phyloP scores from a whole-genome alignment of 2,797 vertebrate genomes.

The Coccyzus lansbergi region DNA sequence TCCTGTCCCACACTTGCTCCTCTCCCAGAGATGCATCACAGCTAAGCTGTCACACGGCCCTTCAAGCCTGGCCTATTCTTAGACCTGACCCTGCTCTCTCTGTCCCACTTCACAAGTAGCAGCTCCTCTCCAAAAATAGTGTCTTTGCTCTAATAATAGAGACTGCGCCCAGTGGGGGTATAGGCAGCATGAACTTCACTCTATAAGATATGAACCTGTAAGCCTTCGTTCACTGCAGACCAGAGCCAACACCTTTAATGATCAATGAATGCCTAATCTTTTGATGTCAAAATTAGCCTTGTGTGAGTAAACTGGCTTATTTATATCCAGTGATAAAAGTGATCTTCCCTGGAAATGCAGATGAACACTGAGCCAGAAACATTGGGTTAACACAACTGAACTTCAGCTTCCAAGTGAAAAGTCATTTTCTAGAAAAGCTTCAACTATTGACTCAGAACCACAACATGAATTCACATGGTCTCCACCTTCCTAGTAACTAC shows the following conservation, averaged over 20 bases:
- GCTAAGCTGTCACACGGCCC: background rate
- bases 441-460: background rate
- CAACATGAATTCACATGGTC: background rate
- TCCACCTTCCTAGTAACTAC: background rate
- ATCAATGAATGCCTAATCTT: background rate
- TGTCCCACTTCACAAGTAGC: slow-evolving; percentile 1
- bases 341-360: background rate
- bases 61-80: slow-evolving; percentile 26
- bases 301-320: background rate
- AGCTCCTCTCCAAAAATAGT: slow-evolving; percentile 42
- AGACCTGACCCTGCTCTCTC: slow-evolving; percentile 18
- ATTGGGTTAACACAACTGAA: background rate
- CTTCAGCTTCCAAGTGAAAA: background rate
- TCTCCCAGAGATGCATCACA: accelerated
- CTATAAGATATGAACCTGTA: background rate
- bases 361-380: background rate
- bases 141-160: slow-evolving; percentile 35
- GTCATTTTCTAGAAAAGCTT: background rate
- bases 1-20: background rate
- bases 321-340: background rate
- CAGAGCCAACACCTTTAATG: background rate
- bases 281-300: background rate
- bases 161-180: background rate
- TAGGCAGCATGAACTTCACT: background rate
- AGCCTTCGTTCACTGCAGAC: background rate